These are phyloP conservation scores for Streptopelia turtur DNA, from an alignment of 2,797 vertebrate genomes.

Conservation along the genomic window DNA sequence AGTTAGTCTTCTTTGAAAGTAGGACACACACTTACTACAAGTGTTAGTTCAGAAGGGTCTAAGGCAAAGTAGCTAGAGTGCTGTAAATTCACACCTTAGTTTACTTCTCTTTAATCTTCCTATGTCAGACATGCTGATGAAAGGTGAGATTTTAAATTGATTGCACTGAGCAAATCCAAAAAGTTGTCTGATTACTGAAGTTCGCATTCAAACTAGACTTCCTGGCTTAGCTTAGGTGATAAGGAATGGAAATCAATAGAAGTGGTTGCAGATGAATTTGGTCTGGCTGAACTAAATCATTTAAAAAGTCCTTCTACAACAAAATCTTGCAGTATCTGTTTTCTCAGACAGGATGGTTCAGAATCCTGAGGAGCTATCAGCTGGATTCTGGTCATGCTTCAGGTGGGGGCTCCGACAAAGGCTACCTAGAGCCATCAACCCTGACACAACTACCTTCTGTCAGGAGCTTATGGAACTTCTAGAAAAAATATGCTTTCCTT, in stretches of 20 bases:
- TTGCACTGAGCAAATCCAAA: neutral
- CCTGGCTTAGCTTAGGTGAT: neutral
- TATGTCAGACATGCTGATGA: neutral
- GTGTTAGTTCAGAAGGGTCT: neutral
- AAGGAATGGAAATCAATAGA: neutral
- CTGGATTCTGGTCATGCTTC: neutral
- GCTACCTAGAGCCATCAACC: neutral
- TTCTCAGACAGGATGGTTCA: neutral
- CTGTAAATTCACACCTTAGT: neutral
- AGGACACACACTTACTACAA: neutral
- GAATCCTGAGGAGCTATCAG: neutral
- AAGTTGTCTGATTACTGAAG: neutral
- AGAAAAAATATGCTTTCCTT: neutral
- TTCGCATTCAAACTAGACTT: neutral
- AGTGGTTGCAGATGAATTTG: neutral
- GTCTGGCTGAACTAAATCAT: neutral
- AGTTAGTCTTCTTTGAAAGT: neutral
- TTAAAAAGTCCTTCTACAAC: neutral
- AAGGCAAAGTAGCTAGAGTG: neutral
- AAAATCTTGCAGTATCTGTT: neutral
- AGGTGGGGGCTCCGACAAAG: neutral
- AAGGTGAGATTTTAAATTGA: neutral
- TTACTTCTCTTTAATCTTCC: neutral
- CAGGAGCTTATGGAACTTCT: neutral
- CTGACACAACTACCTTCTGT: neutral